Evolutionary conservation across 2,888 invertebrate species (phyloP), one percentile per base, ranked within the genome.

Genomic region (Morpho helenor): DNA sequence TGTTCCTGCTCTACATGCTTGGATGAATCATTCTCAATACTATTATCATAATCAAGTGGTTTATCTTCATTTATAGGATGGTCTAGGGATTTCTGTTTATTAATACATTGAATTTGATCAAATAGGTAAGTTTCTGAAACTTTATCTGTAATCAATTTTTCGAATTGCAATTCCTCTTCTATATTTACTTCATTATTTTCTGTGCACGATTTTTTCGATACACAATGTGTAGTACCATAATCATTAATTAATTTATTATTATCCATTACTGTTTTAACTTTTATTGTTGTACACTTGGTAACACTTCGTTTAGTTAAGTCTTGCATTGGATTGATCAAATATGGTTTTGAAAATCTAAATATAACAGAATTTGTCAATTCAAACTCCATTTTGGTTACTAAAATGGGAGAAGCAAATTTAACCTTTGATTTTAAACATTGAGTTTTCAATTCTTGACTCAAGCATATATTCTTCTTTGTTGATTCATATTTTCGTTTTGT

Each of bases 291-390:
- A 31, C 31, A 5, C 31, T 31, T 3, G 31, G 3, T 8, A 43
- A 46, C 7, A 46, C 0, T 46, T 10, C 7, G 16, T 16, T 10
- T 16, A n/a, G 7, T 46, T 46, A 16, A 16, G n/a, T 8, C 46
- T 31, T 61, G 16, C 52, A 10, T 7, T 53, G 54, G 45, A 54
- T 55, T 55, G 3, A 55, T 9, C 22, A 43, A 22, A 7, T 53
- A 10, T 7, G 77, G 76, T 52, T 64, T 58, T 10, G 72, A 59
- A 61, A 78, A 77, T 45, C 61, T 52, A 52, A 67, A 77, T 8
- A 57, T 48, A 42, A 69, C 67, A 7, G 60, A 50, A 56, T 71
- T 63, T 40, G 52, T 44, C 10, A 44, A 52, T 7, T 42, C 48
- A 41, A 41, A 23, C 40, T 49, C 23, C 10, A 43, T 51, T 41